Percentiles rank a stretch among this genome's conserved stretches.
These are phyloP conservation scores for Lacerta bilineata DNA, from an alignment of 2,797 vertebrate genomes.

Conservation along the genomic window DNA sequence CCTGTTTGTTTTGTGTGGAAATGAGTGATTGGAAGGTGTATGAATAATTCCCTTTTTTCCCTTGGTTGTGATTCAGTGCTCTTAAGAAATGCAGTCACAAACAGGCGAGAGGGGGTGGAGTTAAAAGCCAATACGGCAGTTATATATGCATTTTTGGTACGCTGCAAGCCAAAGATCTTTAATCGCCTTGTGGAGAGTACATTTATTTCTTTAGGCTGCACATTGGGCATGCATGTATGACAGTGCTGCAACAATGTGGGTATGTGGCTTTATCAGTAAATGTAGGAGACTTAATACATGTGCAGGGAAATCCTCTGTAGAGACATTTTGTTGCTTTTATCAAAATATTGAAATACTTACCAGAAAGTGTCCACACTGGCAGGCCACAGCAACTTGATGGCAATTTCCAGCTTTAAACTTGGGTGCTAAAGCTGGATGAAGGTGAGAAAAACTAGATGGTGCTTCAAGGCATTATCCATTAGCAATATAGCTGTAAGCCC, in stretches of 20 bases:
- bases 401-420: conserved; percentile 67
- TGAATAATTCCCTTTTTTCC: conserved; percentile 42
- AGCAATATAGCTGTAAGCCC: conserved; percentile 54
- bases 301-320: conserved; percentile 31
- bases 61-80: conserved; percentile 21
- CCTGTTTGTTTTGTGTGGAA: conserved; percentile 39
- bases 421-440: conserved; percentile 44
- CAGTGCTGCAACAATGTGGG: conserved; percentile 40
- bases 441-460: conserved; percentile 45
- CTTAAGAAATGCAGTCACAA: conserved; percentile 46
- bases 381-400: conserved; percentile 56
- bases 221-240: conserved; percentile 35
- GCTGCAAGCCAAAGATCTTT: background rate
- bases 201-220: conserved; percentile 52
- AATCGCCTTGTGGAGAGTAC: conserved; percentile 52
- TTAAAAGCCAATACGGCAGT: conserved; percentile 1
- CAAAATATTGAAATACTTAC: conserved; percentile 51
- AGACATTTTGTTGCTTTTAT: conserved; percentile 56
- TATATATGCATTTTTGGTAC: conserved; percentile 21
- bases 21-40: conserved; percentile 48
- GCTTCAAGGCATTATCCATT: conserved; percentile 58
- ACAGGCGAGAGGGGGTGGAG: background rate
- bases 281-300: background rate
- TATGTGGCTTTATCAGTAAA: conserved; percentile 58
- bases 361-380: conserved; percentile 48